Evolutionary conservation across 2,888 invertebrate species (phyloP), one percentile per base, ranked within the genome.

Genomic region (Parapristionchus giblindavisi): DNA sequence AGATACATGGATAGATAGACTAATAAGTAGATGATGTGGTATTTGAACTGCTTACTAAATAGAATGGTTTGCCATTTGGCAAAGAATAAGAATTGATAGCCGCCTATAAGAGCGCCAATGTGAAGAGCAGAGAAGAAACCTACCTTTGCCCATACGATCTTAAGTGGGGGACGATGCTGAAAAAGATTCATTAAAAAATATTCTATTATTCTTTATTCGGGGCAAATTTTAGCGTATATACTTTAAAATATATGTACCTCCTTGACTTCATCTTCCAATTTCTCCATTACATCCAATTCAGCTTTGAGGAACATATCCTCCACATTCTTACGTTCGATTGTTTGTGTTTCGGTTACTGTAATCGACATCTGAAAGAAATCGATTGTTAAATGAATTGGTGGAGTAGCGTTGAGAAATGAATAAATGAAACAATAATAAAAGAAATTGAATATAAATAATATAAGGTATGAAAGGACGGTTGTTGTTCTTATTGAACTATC

Each of bases 131-230:
- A 77, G 76, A 87, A 87, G 52, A 85, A 76, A 54, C 77, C 76
- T 11, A 87, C 84, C 77, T 87, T 87, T 3, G 85, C 60, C 87
- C 87, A 87, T 27, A 87, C 87, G 54, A 87, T 83, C 61, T 80
- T 66, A 17, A 80, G 60, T 5, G 27, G 21, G 0, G 40, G 72
- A 32, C 60, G 56, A 8, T 14, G 0, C 72, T 72, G 40, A 56
- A 43, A 24, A 24, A 32, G 27, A 2, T 24, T 1, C 0, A 24
- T 8, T 24, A 1, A 38, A 6, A n/a, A 14, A 21, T 34, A 34
- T 32, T 60, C n/a, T n/a, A n/a, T n/a, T n/a, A n/a, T n/a, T n/a
- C n/a, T n/a, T n/a, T n/a, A n/a, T n/a, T n/a, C n/a, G n/a, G n/a
- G n/a, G n/a, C n/a, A n/a, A n/a, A n/a, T n/a, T n/a, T n/a, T n/a